A percentile compares a stretch with the other conserved stretches of the same genome.
Conservation (phyloP, 2,797 vertebrate species). For the Gallinago nigripennis region DNA sequence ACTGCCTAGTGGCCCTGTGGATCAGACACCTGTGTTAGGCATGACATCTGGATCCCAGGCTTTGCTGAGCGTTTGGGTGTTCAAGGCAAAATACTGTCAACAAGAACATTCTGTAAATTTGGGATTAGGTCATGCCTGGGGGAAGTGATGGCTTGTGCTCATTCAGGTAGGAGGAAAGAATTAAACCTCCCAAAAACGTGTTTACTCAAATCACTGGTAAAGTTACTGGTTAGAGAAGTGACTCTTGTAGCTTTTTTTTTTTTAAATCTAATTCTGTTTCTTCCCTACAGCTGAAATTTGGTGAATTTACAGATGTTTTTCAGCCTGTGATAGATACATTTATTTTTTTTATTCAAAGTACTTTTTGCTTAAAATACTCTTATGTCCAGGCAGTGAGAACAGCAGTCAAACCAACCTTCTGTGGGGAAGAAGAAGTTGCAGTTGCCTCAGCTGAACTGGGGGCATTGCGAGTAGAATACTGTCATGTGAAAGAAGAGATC, state of each 20-base stretch:
- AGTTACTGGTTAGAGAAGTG: background rate
- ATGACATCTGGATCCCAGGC: background rate
- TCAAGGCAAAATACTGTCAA: background rate
- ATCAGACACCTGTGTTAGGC: background rate
- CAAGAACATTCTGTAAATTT: background rate
- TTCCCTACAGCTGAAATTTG: background rate
- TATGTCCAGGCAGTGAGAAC: background rate
- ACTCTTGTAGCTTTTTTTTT: background rate
- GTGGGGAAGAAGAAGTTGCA: background rate
- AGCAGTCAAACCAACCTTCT: background rate
- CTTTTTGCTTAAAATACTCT: background rate
- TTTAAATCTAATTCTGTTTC: background rate
- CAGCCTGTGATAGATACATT: background rate
- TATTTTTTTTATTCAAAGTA: background rate
- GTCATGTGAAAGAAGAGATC: background rate
- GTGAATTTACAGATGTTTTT: background rate
- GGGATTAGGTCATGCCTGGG: background rate
- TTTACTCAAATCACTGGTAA: background rate
- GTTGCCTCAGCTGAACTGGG: background rate
- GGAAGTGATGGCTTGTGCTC: background rate
- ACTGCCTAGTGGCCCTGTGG: background rate
- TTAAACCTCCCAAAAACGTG: background rate
- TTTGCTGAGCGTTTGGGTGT: background rate
- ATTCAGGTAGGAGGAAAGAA: background rate
- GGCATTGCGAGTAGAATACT: background rate